Evolutionary conservation across 2,888 invertebrate genomes (phyloP).

Genomic region (Theodoxus fluviatilis): DNA sequence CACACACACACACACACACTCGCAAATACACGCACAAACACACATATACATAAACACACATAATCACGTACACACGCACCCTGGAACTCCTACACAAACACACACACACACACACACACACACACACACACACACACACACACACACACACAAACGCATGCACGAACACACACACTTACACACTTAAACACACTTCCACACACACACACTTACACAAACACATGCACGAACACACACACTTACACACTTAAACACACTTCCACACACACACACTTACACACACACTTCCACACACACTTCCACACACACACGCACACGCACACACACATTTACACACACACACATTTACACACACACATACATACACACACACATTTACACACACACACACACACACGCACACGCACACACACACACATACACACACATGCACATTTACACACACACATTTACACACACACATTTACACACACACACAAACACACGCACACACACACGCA

Average conservation of each 20-base stretch:
- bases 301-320: neutral
- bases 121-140: neutral
- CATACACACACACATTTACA: neutral
- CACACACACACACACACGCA: neutral
- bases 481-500: neutral
- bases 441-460: constrained; percentile 2
- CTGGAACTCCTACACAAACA: too few species aligned
- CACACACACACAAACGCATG: neutral
- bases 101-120: constrained; percentile 11
- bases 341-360: constrained; percentile 7
- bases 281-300: neutral
- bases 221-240: neutral
- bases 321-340: neutral
- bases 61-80: neutral
- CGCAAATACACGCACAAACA: neutral
- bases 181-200: neutral
- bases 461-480: neutral
- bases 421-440: neutral
- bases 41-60: neutral
- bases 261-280: constrained; percentile 4
- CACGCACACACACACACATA: neutral
- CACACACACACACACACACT: neutral
- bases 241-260: neutral
- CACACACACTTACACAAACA: neutral
- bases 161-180: neutral